Evolutionary conservation across 2,797 vertebrate species (phyloP), one percentile per base, ranked within the genome.

Genomic region (Chrysocyon brachyurus): DNA sequence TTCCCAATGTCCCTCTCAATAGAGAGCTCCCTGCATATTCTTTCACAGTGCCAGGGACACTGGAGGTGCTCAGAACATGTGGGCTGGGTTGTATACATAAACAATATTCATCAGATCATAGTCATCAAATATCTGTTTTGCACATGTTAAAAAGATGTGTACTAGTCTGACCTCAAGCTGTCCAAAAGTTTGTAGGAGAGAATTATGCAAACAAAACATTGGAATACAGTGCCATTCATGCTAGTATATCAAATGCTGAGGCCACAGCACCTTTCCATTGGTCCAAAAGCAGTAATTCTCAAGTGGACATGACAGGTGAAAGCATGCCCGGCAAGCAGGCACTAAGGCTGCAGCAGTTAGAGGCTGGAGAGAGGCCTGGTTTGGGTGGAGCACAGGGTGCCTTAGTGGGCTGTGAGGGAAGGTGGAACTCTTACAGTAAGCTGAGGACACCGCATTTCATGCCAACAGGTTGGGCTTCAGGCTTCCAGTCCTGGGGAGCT

Each of bases 401-500:
- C 78, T 5, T 31, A 14, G n/a, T 31, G 6, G 61, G 46, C 40
- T 15, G 15, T 0, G 24, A 46, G 15, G 16, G 64, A 57, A 33
- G 21, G 56, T 36, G 26, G 73, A 59, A 31, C 66, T 40, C 64
- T 52, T 5, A 22, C 21, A 22, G 6, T 40, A 49, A 63, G 61
- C 52, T 26, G 46, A 40, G 52, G 33, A 56, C 22, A 49, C 49
- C 26, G 61, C 26, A 46, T 54, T 19, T 63, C 59, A 49, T 5
- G 21, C 19, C 63, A 57, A 0, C 0, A 2, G 19, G 31, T 17
- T 36, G 16, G 49, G 24, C 36, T 86, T 59, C 28, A 3, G 3
- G n/a, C 28, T 63, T 82, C 26, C 36, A 75, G 22, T 54, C 88
- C 49, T 4, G 77, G 54, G 52, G 75, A 56, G 33, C 89, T 63